Evolutionary conservation across 2,113 vertebrate genomes (phyloP).

Genomic region (Chinchilla lanigera): DNA sequence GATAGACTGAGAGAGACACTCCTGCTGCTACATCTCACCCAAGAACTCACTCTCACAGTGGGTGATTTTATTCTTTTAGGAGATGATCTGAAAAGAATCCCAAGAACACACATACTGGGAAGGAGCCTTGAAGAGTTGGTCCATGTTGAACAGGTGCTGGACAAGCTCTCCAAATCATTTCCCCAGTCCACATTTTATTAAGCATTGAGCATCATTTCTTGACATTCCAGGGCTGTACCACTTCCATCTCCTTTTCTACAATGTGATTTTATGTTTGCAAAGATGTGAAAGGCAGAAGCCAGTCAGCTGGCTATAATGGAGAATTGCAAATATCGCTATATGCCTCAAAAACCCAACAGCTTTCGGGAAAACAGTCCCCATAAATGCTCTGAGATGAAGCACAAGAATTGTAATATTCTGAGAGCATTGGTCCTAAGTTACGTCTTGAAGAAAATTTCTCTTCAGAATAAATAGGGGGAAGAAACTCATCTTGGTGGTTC

Average conservation of each 20-base stretch:
- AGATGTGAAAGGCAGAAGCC: conserved; percentile 13
- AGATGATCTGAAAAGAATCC: conserved; percentile 22
- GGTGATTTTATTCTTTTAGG: not conserved
- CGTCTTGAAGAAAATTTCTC: conserved; percentile 33
- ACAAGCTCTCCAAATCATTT: not conserved
- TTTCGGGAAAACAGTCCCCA: conserved; percentile 12
- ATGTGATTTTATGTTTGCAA: conserved; percentile 53
- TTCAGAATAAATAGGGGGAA: not conserved
- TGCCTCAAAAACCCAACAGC: conserved; percentile 5
- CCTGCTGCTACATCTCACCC: not conserved
- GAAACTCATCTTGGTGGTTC: not conserved
- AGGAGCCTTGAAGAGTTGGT: not conserved
- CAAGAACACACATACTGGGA: not conserved
- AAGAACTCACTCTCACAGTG: not conserved
- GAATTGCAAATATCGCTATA: not conserved
- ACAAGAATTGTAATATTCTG: not conserved
- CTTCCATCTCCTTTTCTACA: conserved; percentile 11
- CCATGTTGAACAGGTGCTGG: not conserved
- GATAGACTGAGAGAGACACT: not conserved
- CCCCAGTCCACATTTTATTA: not conserved
- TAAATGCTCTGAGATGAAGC: conserved; percentile 30
- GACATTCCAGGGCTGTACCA: not conserved
- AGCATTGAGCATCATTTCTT: not conserved
- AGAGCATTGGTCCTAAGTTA: not conserved
- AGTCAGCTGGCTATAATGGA: not conserved